A percentile compares a stretch with the other conserved stretches of the same genome.
phyloP scores from a whole-genome alignment of 1,140 invertebrate genomes.

The Ditylenchus dipsaci region DNA sequence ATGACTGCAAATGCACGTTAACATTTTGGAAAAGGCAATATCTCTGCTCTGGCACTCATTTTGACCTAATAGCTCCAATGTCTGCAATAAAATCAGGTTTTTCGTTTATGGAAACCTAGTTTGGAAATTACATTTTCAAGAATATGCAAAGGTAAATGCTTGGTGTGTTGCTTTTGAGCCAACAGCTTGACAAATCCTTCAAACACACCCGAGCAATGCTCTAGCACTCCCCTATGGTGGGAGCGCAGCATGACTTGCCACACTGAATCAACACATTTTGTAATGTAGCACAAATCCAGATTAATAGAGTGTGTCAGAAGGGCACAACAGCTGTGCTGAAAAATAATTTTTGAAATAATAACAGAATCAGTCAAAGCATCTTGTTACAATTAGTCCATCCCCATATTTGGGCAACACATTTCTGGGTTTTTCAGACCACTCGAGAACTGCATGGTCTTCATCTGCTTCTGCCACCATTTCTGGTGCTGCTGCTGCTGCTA shows the following conservation, averaged over 20 bases:
- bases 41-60: background rate
- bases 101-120: background rate
- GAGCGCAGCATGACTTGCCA: slow-evolving; percentile 3
- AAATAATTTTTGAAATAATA: background rate
- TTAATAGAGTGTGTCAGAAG: background rate
- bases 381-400: slow-evolving; percentile 7
- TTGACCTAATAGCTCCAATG: background rate
- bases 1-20: background rate
- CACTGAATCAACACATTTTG: background rate
- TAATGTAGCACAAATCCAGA: background rate
- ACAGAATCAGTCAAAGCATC: background rate
- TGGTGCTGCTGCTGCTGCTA: too few species aligned
- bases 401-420: background rate
- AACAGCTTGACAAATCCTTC: background rate
- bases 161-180: background rate
- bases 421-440: background rate
- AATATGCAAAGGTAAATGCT: background rate
- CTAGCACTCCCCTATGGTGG: slow-evolving; percentile 2
- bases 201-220: background rate
- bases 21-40: slow-evolving; percentile 7
- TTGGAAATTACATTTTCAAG: background rate
- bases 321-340: background rate
- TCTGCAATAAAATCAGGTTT: background rate
- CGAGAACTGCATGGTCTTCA: background rate
- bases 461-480: too few species aligned